Evolutionary conservation across 2,113 vertebrate species (phyloP).

Genomic region (Caranx ignobilis): DNA sequence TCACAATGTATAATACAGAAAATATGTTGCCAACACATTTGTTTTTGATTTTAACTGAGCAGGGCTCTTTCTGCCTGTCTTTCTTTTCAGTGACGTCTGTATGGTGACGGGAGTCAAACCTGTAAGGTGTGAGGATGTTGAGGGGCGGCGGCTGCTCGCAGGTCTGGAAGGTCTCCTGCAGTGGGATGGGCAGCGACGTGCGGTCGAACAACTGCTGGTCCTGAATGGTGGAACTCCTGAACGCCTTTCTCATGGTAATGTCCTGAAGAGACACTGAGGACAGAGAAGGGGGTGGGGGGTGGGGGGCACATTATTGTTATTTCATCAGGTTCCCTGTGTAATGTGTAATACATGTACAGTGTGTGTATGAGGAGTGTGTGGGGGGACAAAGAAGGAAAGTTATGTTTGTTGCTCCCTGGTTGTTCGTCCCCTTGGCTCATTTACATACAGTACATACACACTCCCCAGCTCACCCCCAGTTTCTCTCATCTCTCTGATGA

Average conservation of each 20-base stretch:
- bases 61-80: not conserved
- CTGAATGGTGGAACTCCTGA: slow-evolving; percentile 96
- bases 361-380: not conserved
- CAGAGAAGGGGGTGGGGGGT: not conserved
- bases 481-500: slow-evolving; percentile 17
- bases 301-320: not conserved
- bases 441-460: slow-evolving; percentile 22
- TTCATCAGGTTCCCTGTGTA: slow-evolving; percentile 5
- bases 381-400: not conserved
- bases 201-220: slow-evolving; percentile 98
- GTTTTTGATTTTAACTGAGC: not conserved
- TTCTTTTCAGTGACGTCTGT: not conserved
- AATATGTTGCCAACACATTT: not conserved
- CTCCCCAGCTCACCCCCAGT: not conserved
- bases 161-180: slow-evolving; percentile 94
- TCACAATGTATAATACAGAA: not conserved
- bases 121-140: slow-evolving; percentile 97
- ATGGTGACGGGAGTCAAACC: slow-evolving; percentile 81
- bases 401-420: not conserved
- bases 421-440: not conserved
- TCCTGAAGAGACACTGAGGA: slow-evolving; percentile 94
- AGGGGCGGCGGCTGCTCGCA: slow-evolving; percentile 97
- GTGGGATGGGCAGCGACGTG: slow-evolving; percentile 92
- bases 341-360: not conserved
- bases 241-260: slow-evolving; percentile 99